Evolutionary conservation across 1,140 invertebrate genomes (phyloP).

Genomic region (Drosophila malerkotliana): DNA sequence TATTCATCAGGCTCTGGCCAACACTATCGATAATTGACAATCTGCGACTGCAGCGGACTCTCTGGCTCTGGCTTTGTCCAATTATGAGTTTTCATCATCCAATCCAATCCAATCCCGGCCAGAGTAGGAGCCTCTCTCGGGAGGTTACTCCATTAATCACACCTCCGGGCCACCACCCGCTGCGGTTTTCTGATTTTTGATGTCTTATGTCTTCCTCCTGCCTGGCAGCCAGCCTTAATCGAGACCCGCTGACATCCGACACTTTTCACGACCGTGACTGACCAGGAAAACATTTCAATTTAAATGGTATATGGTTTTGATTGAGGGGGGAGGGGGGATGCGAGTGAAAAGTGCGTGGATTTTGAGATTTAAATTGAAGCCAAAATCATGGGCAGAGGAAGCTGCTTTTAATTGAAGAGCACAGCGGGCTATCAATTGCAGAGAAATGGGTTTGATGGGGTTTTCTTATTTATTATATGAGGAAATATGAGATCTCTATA

Average conservation of each 20-base stretch:
- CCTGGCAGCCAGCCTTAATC: not conserved
- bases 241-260: constrained; percentile 32
- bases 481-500: too few species aligned
- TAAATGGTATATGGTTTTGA: constrained; percentile 39
- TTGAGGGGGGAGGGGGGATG: constrained; percentile 9
- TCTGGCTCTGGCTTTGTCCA: constrained; percentile 18
- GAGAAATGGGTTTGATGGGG: not conserved
- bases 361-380: constrained; percentile 22
- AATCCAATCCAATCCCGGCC: not conserved
- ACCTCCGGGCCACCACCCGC: constrained; percentile 33
- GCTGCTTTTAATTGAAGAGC: constrained; percentile 22
- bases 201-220: constrained; percentile 35
- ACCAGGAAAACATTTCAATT: constrained; percentile 46
- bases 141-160: constrained; percentile 33
- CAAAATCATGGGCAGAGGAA: constrained; percentile 28
- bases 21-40: constrained; percentile 82
- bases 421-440: constrained; percentile 8
- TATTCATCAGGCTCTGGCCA: constrained; percentile 68
- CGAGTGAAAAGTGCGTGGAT: constrained; percentile 24
- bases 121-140: not conserved
- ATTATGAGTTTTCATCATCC: constrained; percentile 50
- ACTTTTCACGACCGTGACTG: constrained; percentile 39
- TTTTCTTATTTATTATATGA: too few species aligned
- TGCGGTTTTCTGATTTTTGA: constrained; percentile 32
- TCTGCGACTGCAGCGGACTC: constrained; percentile 40